Evolutionary conservation across 92 coral and sea anemone species (phyloP).

Genomic region (Micromussa lordhowensis): DNA sequence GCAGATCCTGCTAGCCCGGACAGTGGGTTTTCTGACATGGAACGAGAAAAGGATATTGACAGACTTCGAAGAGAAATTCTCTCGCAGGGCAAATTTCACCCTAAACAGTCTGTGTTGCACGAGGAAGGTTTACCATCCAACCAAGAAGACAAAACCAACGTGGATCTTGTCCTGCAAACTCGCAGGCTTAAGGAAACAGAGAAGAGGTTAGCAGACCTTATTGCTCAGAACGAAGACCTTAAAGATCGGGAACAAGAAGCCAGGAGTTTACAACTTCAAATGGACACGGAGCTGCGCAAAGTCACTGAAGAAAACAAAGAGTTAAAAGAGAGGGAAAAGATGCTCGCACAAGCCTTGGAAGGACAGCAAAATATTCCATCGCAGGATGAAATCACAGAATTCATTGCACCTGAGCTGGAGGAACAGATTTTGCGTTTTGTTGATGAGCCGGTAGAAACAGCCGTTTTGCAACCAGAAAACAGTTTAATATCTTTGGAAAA

Average conservation of each 20-base stretch:
- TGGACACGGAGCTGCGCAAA: conserved; percentile 50
- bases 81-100: conserved; percentile 14
- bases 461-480: conserved; percentile 2
- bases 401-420: neutral
- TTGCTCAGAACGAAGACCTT: conserved; percentile 59
- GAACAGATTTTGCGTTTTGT: neutral
- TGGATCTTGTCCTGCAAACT: conserved; percentile 27
- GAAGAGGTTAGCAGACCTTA: conserved; percentile 42
- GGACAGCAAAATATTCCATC: conserved; percentile 9
- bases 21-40: conserved; percentile 80
- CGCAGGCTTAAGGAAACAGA: conserved; percentile 41
- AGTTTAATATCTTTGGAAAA: neutral
- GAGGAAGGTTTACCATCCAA: conserved; percentile 16
- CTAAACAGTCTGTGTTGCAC: conserved; percentile 17
- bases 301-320: conserved; percentile 58
- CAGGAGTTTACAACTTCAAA: conserved; percentile 17
- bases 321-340: conserved; percentile 43
- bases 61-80: conserved; percentile 50
- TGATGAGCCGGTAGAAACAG: conserved; percentile 23
- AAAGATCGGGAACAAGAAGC: conserved; percentile 65
- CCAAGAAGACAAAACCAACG: neutral
- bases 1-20: conserved; percentile 80
- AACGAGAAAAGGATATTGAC: conserved; percentile 66
- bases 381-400: neutral
- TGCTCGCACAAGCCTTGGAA: conserved; percentile 35